phyloP scores from a whole-genome alignment of 2,888 invertebrate genomes.

The Creontiades dilutus region DNA sequence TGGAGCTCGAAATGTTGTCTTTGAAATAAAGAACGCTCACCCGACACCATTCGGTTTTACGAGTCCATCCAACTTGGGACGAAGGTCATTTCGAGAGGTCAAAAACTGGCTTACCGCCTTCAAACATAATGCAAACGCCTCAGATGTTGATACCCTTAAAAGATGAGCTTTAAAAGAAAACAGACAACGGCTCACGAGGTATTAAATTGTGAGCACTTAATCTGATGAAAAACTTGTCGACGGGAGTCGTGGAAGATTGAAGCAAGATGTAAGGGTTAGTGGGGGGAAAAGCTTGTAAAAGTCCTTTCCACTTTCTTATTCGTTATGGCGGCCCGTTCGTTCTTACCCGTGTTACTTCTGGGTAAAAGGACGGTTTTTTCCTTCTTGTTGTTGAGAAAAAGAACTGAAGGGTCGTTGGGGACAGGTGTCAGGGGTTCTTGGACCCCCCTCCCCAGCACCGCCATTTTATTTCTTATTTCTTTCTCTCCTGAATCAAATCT shows the following conservation, averaged over 20 bases:
- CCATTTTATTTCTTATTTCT: too few relatives aligned
- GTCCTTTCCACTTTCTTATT: conserved; percentile 18
- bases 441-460: too few relatives aligned
- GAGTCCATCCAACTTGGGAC: not conserved
- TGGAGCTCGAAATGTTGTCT: not conserved
- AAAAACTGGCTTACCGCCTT: not conserved
- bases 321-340: not conserved
- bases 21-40: not conserved
- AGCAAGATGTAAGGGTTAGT: conserved; percentile 10
- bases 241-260: conserved; percentile 20
- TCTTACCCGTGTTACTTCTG: not conserved
- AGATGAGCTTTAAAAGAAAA: conserved; percentile 45
- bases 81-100: not conserved
- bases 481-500: not conserved
- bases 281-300: not conserved
- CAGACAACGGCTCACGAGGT: conserved; percentile 32
- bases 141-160: not conserved
- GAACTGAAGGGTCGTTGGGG: not conserved
- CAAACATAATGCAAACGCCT: not conserved
- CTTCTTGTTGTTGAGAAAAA: not conserved
- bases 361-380: not conserved
- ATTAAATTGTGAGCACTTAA: conserved; percentile 68
- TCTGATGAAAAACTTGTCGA: conserved; percentile 59
- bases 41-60: not conserved
- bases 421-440: not conserved